phyloP scores from a whole-genome alignment of 2,113 vertebrate genomes.

The Phodopus roborovskii region DNA sequence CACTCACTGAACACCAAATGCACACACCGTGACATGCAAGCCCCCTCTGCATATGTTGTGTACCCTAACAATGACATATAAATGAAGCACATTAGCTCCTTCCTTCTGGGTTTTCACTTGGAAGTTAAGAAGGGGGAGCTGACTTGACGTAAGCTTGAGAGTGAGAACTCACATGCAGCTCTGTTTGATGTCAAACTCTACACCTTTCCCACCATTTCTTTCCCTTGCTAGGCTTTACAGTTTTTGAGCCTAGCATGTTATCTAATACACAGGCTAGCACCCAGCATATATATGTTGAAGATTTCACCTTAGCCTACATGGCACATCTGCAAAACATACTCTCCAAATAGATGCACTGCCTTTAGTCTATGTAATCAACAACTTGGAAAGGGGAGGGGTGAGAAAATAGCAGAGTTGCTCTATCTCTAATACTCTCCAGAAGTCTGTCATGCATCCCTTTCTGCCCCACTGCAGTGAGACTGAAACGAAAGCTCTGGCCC shows the following conservation, averaged over 20 bases:
- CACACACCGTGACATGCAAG: no score
- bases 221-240: neutral
- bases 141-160: neutral
- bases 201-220: neutral
- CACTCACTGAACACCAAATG: neutral
- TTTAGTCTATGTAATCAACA: no score
- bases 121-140: neutral
- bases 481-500: neutral
- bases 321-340: neutral
- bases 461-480: rapidly evolving
- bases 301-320: neutral
- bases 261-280: neutral
- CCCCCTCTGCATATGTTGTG: rapidly evolving
- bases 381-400: neutral
- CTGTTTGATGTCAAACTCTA: neutral
- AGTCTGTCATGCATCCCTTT: rapidly evolving
- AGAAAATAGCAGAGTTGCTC: neutral
- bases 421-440: neutral
- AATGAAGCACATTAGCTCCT: neutral
- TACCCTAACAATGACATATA: neutral
- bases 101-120: neutral
- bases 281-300: neutral
- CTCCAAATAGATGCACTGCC: neutral
- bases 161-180: neutral
- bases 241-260: neutral